Evolutionary conservation across 2,113 vertebrate genomes (phyloP), one percentile per base, ranked within the genome.

Genomic region (Nettapus auritus): DNA sequence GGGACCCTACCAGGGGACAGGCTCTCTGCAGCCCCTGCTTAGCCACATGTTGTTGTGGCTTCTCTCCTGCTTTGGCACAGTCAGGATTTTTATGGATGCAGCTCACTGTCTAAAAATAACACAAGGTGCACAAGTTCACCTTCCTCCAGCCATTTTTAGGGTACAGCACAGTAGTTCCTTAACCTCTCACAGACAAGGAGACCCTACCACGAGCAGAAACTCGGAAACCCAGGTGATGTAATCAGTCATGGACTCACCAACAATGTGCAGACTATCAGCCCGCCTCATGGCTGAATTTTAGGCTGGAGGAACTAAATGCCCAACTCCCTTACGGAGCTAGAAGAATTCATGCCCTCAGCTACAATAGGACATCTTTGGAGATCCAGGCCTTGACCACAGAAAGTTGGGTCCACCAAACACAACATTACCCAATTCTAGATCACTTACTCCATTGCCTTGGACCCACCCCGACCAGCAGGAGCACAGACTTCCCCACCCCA

Each of bases 181-280:
- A 40, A 18, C 38, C 38, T 55, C 44, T 56, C 5, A 6, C 29
- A 50, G 38, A 36, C 44, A 38, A 62, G 34, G 9, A 9, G 46
- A 70, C 23, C 44, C 69, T 5, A 9, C 1, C 0, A 23, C 7
- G 34, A 28, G 59, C 6, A 0, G 17, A 44, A 89, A 63, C 33
- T 20, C 28, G 44, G 23, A 42, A 73, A 52, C 59, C 62, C 23
- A 21, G 56, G 15, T 6, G 71, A 6, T 7, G 10, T 10, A 21
- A 25, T 31, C 9, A 64, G 48, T 22, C 14, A 1, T 28, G 53
- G 67, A 34, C 69, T 69, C 36, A 38, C 13, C 2, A 26, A 46
- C 34, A 12, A 1, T 7, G 23, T 48, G 33, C 31, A 36, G 28
- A n/a, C 28, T 13, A 13, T 59, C 11, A 78, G n/a, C 14, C 13